phyloP scores from a whole-genome alignment of 2,113 vertebrate genomes.

The Proterorhinus semilunaris region DNA sequence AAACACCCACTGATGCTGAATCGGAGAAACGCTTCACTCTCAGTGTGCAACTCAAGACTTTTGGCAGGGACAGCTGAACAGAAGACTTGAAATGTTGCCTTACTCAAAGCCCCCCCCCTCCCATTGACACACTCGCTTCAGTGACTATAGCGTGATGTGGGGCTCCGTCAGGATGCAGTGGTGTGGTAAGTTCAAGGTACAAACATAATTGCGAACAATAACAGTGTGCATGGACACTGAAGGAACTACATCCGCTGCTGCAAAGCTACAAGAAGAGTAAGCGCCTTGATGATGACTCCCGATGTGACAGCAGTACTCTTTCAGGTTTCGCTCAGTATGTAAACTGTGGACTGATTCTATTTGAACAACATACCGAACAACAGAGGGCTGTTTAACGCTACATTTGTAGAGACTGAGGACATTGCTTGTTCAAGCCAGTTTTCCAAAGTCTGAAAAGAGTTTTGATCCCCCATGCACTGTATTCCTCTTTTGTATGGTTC shows the following conservation, averaged over 20 bases:
- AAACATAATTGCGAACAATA: slow-evolving; percentile 29
- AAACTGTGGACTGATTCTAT: slow-evolving; percentile 38
- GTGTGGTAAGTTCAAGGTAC: slow-evolving; percentile 18
- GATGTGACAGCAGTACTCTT: slow-evolving; percentile 37
- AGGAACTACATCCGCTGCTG: slow-evolving; percentile 36
- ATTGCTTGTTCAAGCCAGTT: slow-evolving; percentile 50
- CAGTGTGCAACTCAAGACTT: slow-evolving; percentile 27
- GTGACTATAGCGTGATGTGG: slow-evolving; percentile 39
- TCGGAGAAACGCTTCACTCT: slow-evolving; percentile 28
- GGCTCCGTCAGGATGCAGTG: slow-evolving; percentile 38
- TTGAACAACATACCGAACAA: slow-evolving; percentile 49
- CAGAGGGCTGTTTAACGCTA: slow-evolving; percentile 35
- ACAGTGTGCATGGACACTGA: slow-evolving; percentile 41
- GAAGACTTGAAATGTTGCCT: slow-evolving; percentile 47
- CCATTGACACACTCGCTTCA: slow-evolving; percentile 19
- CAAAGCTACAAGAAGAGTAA: slow-evolving; percentile 19
- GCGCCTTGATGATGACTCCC: slow-evolving; percentile 19
- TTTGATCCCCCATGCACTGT: slow-evolving; percentile 64
- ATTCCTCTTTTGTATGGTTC: slow-evolving; percentile 53
- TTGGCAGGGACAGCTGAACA: slow-evolving; percentile 40
- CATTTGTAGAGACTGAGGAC: slow-evolving; percentile 23
- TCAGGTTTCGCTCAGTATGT: slow-evolving; percentile 40
- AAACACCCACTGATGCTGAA: slow-evolving; percentile 28
- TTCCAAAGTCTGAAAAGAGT: slow-evolving; percentile 53
- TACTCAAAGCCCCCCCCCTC: slow-evolving; percentile 5